Percentiles rank a stretch among this genome's conserved stretches.
Evolutionary conservation across 1,140 invertebrate genomes (phyloP).

Genomic region (Cydia fagiglandana): DNA sequence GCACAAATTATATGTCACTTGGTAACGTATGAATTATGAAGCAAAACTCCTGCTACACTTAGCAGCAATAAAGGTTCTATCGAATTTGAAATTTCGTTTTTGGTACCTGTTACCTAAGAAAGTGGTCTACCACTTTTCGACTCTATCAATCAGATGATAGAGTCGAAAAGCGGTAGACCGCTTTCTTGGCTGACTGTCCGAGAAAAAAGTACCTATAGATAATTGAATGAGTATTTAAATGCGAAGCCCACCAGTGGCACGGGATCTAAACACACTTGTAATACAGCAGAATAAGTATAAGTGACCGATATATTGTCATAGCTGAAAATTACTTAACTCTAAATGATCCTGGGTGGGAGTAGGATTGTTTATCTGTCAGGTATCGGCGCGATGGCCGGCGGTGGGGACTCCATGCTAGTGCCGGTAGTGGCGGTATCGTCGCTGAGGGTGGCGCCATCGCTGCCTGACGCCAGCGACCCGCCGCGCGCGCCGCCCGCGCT

Average conservation of each 20-base stretch:
- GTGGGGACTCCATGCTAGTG: constrained; percentile 30
- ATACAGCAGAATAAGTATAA: not conserved
- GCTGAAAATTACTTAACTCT: not conserved
- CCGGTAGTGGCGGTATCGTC: constrained; percentile 26
- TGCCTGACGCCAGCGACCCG: not conserved
- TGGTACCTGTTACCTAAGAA: too few relatives aligned
- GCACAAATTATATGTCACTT: too few relatives aligned
- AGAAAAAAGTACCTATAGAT: too few relatives aligned
- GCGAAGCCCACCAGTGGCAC: not conserved
- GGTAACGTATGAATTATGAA: too few relatives aligned
- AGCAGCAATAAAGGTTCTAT: too few relatives aligned
- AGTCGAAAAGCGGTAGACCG: too few relatives aligned
- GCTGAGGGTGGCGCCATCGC: not conserved
- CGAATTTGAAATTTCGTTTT: too few relatives aligned
- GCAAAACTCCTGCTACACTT: too few relatives aligned
- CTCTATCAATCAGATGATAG: too few relatives aligned
- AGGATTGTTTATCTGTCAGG: not conserved
- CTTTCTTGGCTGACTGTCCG: too few relatives aligned
- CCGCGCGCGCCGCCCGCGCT: not conserved
- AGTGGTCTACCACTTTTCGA: too few relatives aligned
- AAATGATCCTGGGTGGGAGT: too few relatives aligned
- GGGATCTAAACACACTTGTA: not conserved
- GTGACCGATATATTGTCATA: not conserved
- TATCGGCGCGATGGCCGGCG: not conserved
- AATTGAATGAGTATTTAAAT: not conserved